Conservation (phyloP, 2,888 invertebrate genomes). For the Acutogordius australiensis region DNA sequence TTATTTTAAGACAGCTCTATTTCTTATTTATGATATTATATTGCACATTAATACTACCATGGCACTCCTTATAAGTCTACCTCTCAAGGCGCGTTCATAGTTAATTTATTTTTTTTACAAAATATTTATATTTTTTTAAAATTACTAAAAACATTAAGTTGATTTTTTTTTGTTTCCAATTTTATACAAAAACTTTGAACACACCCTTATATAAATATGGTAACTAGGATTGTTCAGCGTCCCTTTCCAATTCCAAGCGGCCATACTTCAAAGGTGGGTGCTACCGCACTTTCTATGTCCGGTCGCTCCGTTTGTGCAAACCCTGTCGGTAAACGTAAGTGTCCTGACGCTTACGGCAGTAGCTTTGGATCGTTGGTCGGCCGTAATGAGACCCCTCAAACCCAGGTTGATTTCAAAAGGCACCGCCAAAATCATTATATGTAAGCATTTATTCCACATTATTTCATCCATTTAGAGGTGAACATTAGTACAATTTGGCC, state of each 20-base stretch:
- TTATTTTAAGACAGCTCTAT: too few relatives aligned
- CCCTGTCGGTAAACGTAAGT: constrained; percentile 54
- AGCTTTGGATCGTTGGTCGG: constrained; percentile 45
- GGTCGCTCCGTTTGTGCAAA: constrained; percentile 57
- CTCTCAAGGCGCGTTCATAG: too few relatives aligned
- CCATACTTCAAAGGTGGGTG: constrained; percentile 52
- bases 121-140: too few relatives aligned
- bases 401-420: constrained; percentile 26
- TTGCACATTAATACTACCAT: too few relatives aligned
- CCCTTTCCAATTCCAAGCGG: constrained; percentile 64
- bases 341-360: constrained; percentile 59
- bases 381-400: constrained; percentile 28
- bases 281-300: constrained; percentile 56
- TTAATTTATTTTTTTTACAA: too few relatives aligned
- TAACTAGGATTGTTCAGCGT: constrained; percentile 57
- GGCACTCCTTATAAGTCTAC: too few relatives aligned
- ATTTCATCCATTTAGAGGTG: too few relatives aligned
- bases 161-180: too few relatives aligned
- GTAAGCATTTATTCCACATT: too few relatives aligned
- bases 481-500: too few relatives aligned
- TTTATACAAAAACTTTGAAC: background rate
- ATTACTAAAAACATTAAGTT: too few relatives aligned
- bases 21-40: too few relatives aligned
- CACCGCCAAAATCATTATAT: constrained; percentile 18
- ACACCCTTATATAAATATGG: constrained; percentile 17